Base-by-base conservation (phyloP, 2,113 vertebrate species). In the Coracopsis vasa region DNA sequence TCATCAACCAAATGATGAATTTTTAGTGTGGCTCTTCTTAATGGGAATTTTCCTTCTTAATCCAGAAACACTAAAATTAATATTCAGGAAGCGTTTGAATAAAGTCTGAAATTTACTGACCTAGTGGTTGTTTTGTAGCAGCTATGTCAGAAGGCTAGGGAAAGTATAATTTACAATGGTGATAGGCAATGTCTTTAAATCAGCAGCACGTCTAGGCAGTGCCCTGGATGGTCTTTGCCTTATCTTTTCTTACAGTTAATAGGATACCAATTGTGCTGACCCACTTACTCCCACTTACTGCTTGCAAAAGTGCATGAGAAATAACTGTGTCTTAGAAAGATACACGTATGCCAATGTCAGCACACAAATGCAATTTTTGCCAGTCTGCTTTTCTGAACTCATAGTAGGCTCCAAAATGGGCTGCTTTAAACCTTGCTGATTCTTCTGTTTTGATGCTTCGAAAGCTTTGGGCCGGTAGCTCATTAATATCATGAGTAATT, bases 271-370 rank as follows among this genome's bases (percentile, higher is more conserved):
- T 91, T 87, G 33, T 33, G 28, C 37, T 88, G 66, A 70, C 78
- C 71, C 42, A 41, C 45, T 89, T 92, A 70, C 27, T 88, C 9
- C 14, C 17, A 67, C 21, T 31, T 56, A 24, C 56, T 53, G 33
- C 66, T 90, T 80, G 31, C 54, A 60, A 51, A 89, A 87, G 23
- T 48, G 12, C 16, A 6, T 39, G 41, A 24, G 66, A 65, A 92
- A 35, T 28, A 61, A 14, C 37, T 37, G 5, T 69, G 13, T 86
- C 82, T 83, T 90, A 73, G 53, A 80, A 72, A 70, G 28, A 54
- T 13, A 66, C 3, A 7, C 1, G 0, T 42, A 6, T 67, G 27
- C n/a, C 18, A 20, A 31, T 51, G 16, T 29, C 1, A 1, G 33
- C 1, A 2, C 1, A 39, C 29, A 73, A 58, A 33, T 66, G 12